Evolutionary conservation across 1,140 invertebrate genomes (phyloP), one percentile per base, ranked within the genome.

Genomic region (Pteromalus puparum): DNA sequence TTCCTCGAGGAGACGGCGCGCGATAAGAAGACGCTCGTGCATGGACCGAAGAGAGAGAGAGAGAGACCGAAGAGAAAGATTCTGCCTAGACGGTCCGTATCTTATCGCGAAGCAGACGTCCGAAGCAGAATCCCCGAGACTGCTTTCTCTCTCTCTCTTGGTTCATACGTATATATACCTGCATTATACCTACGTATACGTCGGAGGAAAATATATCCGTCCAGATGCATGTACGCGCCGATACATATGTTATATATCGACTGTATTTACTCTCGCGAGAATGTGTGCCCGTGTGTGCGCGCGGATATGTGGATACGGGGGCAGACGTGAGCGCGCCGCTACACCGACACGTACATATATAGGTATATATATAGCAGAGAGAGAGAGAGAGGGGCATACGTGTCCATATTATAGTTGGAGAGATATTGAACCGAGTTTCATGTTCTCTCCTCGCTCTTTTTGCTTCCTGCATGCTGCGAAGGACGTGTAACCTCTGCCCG

Each of bases 371-470:
- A n/a, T 24, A 34, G n/a, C 38, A 73, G 42, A 61, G 21, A 26
- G n/a, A 42, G 42, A n/a, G 38, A 73, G 42, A 61, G 21, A 26
- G n/a, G 42, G 42, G 28, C 46, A 79, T 87, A 87, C 88, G 87
- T 88, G 88, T 90, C 89, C 89, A 91, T 90, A 92, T 92, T 91
- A 91, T 90, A 90, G 89, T 86, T 78, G 86, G 88, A 87, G 82
- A 91, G 90, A 91, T 91, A 91, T 91, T 89, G 87, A 88, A 82
- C 80, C 67, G 61, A 79, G 74, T 86, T 81, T 84, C 81, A 34
- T 81, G 65, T 73, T 84, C n/a, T 84, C 75, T 84, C 61, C 26
- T 75, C 15, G 26, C 38, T 74, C 78, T 68, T 84, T 79, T 84
- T 80, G 68, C 83, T 85, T 70, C 73, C 73, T 81, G 73, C 79